A percentile compares a stretch with the other conserved stretches of the same genome.
Evolutionary conservation across 2,888 invertebrate genomes (phyloP).

Genomic region (Melipona bicolor): DNA sequence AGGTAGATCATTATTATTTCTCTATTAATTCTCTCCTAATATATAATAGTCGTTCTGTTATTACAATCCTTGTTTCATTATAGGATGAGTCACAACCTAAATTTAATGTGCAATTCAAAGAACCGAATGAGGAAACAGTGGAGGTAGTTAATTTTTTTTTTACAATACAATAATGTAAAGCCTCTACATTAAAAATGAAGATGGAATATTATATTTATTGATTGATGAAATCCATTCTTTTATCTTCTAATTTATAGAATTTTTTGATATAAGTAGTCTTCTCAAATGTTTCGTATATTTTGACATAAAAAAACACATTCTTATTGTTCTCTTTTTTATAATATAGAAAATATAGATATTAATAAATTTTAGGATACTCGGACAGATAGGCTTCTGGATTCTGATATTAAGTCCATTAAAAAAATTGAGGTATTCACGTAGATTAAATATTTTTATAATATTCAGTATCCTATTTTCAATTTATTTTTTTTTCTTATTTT

Average conservation of each 20-base stretch:
- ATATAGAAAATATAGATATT: not conserved
- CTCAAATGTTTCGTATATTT: no score
- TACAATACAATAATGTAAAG: not conserved
- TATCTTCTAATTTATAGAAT: no score
- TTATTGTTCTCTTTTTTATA: no score
- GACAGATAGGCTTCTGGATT: slow-evolving; percentile 17
- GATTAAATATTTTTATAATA: not conserved
- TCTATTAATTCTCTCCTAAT: not conserved
- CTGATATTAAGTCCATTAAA: slow-evolving; percentile 24
- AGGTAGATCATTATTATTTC: slow-evolving; percentile 46
- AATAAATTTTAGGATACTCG: slow-evolving; percentile 41
- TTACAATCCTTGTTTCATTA: slow-evolving; percentile 21
- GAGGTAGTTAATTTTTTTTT: slow-evolving; percentile 39
- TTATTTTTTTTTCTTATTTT: not conserved
- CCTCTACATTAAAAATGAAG: not conserved
- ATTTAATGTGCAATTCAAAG: not conserved
- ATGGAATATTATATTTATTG: no score
- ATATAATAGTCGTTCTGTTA: not conserved
- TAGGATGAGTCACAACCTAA: slow-evolving; percentile 34
- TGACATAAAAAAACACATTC: no score
- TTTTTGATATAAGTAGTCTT: no score
- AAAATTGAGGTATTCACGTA: slow-evolving; percentile 41
- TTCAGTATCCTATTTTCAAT: not conserved
- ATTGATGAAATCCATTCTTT: no score
- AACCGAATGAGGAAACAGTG: slow-evolving; percentile 34